These are phyloP conservation scores for Stomatorhinus walkeri DNA, from an alignment of 2,797 vertebrate species.

Conservation along the genomic window DNA sequence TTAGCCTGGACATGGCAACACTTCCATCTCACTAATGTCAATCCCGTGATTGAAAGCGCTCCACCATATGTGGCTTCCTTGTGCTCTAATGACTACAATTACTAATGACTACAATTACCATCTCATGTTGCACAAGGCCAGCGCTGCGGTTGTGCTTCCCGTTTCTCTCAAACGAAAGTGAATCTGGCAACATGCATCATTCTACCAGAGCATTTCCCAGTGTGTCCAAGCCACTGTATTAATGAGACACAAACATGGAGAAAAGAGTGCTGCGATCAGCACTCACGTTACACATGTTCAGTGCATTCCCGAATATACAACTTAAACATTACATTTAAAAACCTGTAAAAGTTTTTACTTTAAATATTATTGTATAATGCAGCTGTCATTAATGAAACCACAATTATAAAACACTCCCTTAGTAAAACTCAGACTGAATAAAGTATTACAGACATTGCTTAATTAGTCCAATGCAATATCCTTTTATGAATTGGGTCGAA, in stretches of 20 bases:
- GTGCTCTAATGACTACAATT: conserved; percentile 8
- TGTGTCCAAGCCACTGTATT: background rate
- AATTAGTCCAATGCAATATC: conserved; percentile 10
- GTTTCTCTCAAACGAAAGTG: background rate
- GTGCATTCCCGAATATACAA: background rate
- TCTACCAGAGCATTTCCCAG: background rate
- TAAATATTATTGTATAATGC: conserved; percentile 9
- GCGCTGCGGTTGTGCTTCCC: background rate
- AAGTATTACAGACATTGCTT: background rate
- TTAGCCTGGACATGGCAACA: background rate
- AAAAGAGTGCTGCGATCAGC: background rate
- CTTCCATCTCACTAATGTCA: background rate
- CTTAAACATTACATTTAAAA: background rate
- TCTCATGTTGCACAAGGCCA: conserved; percentile 8
- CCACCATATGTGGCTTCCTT: background rate
- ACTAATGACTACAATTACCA: conserved; percentile 5
- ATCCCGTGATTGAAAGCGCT: background rate
- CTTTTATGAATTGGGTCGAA: conserved; percentile 1
- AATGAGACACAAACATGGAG: background rate
- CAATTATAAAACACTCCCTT: conserved; percentile 6
- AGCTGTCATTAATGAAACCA: conserved; percentile 5
- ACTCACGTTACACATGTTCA: background rate
- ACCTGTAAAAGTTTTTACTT: background rate
- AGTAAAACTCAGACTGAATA: background rate
- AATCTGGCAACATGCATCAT: conserved; percentile 12